Conservation (phyloP, 1,140 invertebrate genomes). For the Drosophila triauraria region DNA sequence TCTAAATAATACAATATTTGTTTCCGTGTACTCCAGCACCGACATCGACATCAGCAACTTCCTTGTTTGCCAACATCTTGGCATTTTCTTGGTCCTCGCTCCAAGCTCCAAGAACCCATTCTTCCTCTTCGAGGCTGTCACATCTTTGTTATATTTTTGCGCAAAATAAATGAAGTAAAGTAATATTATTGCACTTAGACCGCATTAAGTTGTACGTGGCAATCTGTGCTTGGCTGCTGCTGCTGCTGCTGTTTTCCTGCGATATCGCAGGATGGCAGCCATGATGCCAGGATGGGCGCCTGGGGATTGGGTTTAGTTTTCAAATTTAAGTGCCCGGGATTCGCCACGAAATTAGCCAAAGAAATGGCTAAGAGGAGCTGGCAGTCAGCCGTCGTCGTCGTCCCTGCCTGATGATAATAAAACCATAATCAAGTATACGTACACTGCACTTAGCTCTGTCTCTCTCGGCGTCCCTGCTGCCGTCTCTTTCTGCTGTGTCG, state of each 20-base stretch:
- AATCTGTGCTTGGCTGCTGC: conserved; percentile 62
- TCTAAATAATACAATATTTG: neutral
- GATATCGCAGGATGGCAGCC: conserved; percentile 15
- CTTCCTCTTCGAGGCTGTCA: conserved; percentile 63
- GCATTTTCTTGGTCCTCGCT: conserved; percentile 31
- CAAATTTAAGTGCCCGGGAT: conserved; percentile 79
- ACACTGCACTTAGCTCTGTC: conserved; percentile 48
- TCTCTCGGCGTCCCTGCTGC: conserved; percentile 2
- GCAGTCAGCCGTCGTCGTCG: conserved; percentile 10
- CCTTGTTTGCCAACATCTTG: conserved; percentile 48
- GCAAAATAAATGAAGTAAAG: conserved; percentile 84
- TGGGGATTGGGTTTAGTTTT: conserved; percentile 68
- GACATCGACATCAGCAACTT: conserved; percentile 44
- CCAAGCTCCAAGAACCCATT: conserved; percentile 21
- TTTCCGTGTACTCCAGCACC: neutral
- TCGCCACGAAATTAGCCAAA: conserved; percentile 77
- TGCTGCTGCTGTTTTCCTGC: conserved; percentile 7
- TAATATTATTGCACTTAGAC: conserved; percentile 84
- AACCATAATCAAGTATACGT: conserved; percentile 82
- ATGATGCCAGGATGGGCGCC: conserved; percentile 20
- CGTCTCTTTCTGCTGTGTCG: conserved; percentile 30
- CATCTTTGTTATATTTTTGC: conserved; percentile 84
- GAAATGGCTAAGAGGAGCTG: conserved; percentile 60
- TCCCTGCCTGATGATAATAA: conserved; percentile 59
- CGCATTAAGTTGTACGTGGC: conserved; percentile 83